A percentile compares a stretch with the other conserved stretches of the same genome.
Conservation (phyloP, 2,113 vertebrate species). For the Etia nguti region DNA sequence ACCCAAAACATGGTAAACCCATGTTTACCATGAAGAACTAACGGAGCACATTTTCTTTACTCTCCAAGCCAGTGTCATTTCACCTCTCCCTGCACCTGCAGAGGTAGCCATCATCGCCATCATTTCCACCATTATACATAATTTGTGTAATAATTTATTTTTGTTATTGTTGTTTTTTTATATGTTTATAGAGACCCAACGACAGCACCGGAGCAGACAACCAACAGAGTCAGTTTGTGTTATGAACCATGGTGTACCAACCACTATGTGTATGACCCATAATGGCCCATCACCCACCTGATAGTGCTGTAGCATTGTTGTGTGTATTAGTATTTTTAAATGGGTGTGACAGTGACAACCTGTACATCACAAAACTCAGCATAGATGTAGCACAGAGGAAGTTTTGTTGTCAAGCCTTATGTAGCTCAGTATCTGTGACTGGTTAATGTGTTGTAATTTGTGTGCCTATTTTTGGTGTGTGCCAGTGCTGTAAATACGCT, state of each 20-base stretch:
- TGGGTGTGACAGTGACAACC: slow-evolving; percentile 68
- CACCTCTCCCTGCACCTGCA: slow-evolving; percentile 6
- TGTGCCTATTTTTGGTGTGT: slow-evolving; percentile 72
- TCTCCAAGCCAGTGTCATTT: slow-evolving; percentile 36
- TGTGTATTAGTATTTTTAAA: slow-evolving; percentile 68
- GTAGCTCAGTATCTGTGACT: slow-evolving; percentile 73
- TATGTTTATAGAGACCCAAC: slow-evolving; percentile 74
- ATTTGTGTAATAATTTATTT: slow-evolving; percentile 68
- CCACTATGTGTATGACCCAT: slow-evolving; percentile 80
- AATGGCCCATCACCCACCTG: slow-evolving; percentile 72
- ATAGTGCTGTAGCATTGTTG: slow-evolving; percentile 65
- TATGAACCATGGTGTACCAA: slow-evolving; percentile 80
- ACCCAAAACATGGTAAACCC: slow-evolving; percentile 62
- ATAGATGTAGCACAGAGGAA: slow-evolving; percentile 74
- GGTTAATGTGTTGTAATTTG: slow-evolving; percentile 74
- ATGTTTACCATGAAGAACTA: slow-evolving; percentile 66
- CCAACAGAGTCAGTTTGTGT: slow-evolving; percentile 79
- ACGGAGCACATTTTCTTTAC: slow-evolving; percentile 61
- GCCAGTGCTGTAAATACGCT: slow-evolving; percentile 73
- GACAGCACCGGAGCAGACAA: slow-evolving; percentile 72
- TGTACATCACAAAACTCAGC: slow-evolving; percentile 72
- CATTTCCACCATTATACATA: slow-evolving; percentile 52
- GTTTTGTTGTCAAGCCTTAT: slow-evolving; percentile 75
- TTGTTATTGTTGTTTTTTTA: slow-evolving; percentile 68
- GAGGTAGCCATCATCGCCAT: slow-evolving; percentile 50